Evolutionary conservation across 2,113 vertebrate species (phyloP), one percentile per base, ranked within the genome.

Genomic region (Peromyscus polionotus): DNA sequence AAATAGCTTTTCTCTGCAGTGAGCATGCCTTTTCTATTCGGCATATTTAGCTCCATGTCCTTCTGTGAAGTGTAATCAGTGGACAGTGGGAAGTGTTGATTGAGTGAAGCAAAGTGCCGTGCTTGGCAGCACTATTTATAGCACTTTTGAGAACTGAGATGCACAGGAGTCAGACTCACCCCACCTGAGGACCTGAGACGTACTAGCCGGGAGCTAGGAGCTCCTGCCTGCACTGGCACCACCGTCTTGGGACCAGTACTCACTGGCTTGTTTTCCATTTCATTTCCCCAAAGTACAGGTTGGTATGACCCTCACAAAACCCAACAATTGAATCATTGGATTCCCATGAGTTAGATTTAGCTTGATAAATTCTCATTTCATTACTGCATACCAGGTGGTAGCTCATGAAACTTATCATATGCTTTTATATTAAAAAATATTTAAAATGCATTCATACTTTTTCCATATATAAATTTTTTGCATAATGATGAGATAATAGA

Each of bases 111-210:
- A 88, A 77, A 93, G 80, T 17, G 89, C 81, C 39, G 0, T 48
- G 81, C 42, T 51, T 81, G 76, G 76, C 94, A 92, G 91, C 12
- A 33, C 89, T 97, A 96, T 97, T 95, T 96, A 97, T 95, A 97
- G 96, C 12, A 7, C 2, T 75, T 59, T 84, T 88, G 39, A 89
- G 95, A 96, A 85, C 39, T 45, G 84, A 94, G 91, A 86, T 14
- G 39, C 80, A 33, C 72, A 59, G 61, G 72, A 86, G 51, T 11
- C 24, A 72, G 65, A 45, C 88, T 51, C 61, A 9, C n/a, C 63
- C 42, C 33, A 90, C 65, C 42, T 16, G 76, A 79, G 87, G 77
- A n/a, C 68, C 26, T 65, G 61, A 76, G 5, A 5, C 42, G 51
- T 22, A 10, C 57, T 33, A 54, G 72, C 33, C 51, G 28, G 84